Conservation (phyloP, 1,140 invertebrate species). For the Apis mellifera region Amel_HAv3.1 CM009934.2:4777001-4777500, state of each 20-base stretch:
- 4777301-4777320: background rate
- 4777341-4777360: background rate
- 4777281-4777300: background rate
- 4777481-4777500: slow-evolving; percentile 33
- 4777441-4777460: slow-evolving; percentile 11
- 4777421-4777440: slow-evolving; percentile 29
- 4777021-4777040: background rate
- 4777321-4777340: background rate
- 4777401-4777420: slow-evolving; percentile 29
- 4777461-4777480: slow-evolving; percentile 17
- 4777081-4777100: no score
- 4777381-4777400: slow-evolving; percentile 32
- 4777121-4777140: no score
- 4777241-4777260: slow-evolving; percentile 4
- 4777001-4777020: background rate
- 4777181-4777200: background rate
- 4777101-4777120: no score
- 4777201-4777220: background rate
- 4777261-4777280: slow-evolving; percentile 6
- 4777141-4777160: no score
- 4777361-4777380: background rate
- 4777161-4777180: background rate
- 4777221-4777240: background rate
- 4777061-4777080: background rate
- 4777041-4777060: no score